A percentile compares a stretch with the other conserved stretches of the same genome.
These are phyloP conservation scores for Chymomyza caudatula DNA, from an alignment of 2,888 invertebrate genomes.

Conservation along the genomic window DNA sequence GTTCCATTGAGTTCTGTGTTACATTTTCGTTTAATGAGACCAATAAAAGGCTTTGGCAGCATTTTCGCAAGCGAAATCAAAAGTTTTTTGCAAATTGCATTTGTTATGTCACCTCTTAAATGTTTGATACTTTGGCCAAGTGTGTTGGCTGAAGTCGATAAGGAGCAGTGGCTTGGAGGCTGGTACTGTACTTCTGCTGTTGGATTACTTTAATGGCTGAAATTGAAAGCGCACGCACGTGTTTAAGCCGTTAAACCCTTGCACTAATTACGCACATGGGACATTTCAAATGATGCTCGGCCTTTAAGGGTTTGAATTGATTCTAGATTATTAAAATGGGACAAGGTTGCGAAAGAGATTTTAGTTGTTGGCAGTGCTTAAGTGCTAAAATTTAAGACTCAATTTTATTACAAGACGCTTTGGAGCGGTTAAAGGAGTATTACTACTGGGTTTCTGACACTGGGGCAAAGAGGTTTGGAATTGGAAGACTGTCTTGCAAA, in stretches of 20 bases:
- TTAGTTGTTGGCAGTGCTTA: neutral
- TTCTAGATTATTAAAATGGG: neutral
- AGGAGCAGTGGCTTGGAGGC: neutral
- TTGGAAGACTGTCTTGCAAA: too few relatives aligned
- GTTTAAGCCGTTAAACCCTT: slow-evolving; percentile 51
- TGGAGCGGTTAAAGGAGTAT: too few relatives aligned
- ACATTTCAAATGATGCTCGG: slow-evolving; percentile 28
- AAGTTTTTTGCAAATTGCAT: slow-evolving; percentile 64
- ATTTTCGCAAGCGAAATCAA: slow-evolving; percentile 54
- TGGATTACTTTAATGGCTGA: slow-evolving; percentile 13
- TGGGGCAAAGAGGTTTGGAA: too few relatives aligned
- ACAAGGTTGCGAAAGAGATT: neutral
- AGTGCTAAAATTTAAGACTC: neutral
- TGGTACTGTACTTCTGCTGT: slow-evolving; percentile 22
- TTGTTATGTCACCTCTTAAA: slow-evolving; percentile 66
- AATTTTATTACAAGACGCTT: too few relatives aligned
- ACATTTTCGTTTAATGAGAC: slow-evolving; percentile 68
- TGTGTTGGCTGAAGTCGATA: neutral
- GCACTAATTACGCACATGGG: slow-evolving; percentile 63
- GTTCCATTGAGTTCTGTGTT: neutral
- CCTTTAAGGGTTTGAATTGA: neutral
- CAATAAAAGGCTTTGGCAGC: slow-evolving; percentile 49
- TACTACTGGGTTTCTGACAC: too few relatives aligned
- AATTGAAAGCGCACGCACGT: slow-evolving; percentile 69
- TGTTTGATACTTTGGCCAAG: slow-evolving; percentile 48